Conservation (phyloP, 2,888 invertebrate species). For the Physocephala rufipes region DNA sequence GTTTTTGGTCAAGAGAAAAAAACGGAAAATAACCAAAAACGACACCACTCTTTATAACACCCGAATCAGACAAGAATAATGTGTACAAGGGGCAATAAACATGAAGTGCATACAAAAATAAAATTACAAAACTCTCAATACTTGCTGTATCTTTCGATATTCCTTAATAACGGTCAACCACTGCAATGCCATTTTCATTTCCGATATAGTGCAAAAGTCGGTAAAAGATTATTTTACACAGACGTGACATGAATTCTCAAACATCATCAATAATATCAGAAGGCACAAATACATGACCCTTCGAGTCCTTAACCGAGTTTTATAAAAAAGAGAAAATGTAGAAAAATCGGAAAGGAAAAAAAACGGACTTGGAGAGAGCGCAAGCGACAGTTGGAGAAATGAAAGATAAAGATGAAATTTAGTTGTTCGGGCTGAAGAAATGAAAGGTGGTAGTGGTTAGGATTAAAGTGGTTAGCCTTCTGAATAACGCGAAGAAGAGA, state of each 20-base stretch:
- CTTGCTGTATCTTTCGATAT: too few species aligned
- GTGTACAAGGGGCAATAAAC: conserved; percentile 20
- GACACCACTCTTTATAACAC: too few species aligned
- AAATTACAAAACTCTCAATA: conserved; percentile 2
- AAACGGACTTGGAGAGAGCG: background rate
- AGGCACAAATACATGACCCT: background rate
- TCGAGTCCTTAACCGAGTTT: conserved; percentile 24
- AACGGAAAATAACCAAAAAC: too few species aligned
- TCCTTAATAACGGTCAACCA: conserved; percentile 5
- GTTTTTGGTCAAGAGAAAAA: background rate
- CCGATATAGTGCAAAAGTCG: conserved; percentile 6
- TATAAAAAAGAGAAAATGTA: background rate
- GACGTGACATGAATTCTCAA: conserved; percentile 32
- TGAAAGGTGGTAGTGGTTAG: too few species aligned
- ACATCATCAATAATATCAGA: conserved; percentile 1
- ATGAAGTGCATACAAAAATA: conserved; percentile 29
- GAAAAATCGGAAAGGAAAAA: background rate
- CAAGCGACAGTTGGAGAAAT: background rate
- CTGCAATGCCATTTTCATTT: background rate
- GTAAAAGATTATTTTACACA: conserved; percentile 26
- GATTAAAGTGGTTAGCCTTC: too few species aligned
- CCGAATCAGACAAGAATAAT: conserved; percentile 1
- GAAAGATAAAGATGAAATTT: background rate
- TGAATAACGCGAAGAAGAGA: too few species aligned
- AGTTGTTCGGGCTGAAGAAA: background rate